These are phyloP conservation scores for Metacarcinus magister DNA, from an alignment of 2,888 invertebrate genomes.

Conservation along the genomic window DNA sequence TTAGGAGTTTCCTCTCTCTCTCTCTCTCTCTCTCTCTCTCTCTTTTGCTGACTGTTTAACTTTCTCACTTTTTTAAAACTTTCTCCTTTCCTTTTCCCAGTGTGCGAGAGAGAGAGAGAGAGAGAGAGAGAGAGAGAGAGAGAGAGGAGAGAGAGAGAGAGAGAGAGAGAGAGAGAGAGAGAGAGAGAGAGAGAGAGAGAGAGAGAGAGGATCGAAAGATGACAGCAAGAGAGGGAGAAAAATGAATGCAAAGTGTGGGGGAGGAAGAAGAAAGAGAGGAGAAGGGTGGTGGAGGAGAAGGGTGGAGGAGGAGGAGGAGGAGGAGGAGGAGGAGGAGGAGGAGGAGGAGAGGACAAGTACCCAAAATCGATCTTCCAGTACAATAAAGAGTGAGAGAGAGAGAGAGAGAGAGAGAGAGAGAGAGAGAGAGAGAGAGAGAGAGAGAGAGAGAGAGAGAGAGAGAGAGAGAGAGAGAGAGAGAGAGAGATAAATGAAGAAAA, in stretches of 20 bases:
- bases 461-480: background rate
- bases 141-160: background rate
- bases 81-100: background rate
- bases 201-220: background rate
- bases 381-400: background rate
- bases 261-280: background rate
- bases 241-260: background rate
- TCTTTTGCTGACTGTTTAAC: background rate
- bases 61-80: background rate
- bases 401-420: background rate
- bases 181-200: background rate
- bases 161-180: conserved; percentile 26
- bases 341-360: background rate
- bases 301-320: no score
- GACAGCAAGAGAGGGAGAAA: background rate
- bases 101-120: background rate
- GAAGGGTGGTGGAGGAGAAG: no score
- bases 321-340: background rate
- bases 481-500: background rate
- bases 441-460: background rate
- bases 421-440: background rate
- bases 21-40: conserved; percentile 48
- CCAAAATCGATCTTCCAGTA: background rate
- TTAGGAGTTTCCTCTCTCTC: background rate
- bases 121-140: conserved; percentile 43